Evolutionary conservation across 1,140 invertebrate genomes (phyloP), one percentile per base, ranked within the genome.

Genomic region (Parasteatoda tepidariorum): DNA sequence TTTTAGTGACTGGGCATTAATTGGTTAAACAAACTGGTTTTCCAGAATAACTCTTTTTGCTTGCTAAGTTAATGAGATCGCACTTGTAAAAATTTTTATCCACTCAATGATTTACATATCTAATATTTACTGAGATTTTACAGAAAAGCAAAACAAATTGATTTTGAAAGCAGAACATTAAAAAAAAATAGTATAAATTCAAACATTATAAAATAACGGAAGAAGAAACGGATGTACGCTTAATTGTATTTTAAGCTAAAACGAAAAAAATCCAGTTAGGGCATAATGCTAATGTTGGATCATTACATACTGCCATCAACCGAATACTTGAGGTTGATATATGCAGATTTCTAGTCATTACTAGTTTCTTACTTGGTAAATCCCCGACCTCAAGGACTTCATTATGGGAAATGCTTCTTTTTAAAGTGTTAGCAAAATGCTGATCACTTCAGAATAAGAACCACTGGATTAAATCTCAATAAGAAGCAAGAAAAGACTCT

Each of bases 311-410:
- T 26, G 31, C 55, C 78, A 71, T 82, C 78, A 82, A 26, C 33
- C 22, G 38, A 18, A 22, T 61, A 70, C 54, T 71, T 82, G 55
- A 70, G 54, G 78, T 82, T 82, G 30, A 82, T 70, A 59, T 82
- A 82, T 82, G 78, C 67, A 82, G 57, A 82, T 82, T 70, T 59
- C 67, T n/a, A 28, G 67, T 62, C 78, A 82, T 82, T 82, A 82
- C 78, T 82, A 70, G 55, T 82, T 82, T 82, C 78, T 82, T 71
- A 48, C 66, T 62, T 64, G 57, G 57, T 64, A 82, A 82, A 70
- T 82, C 67, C 78, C 57, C 41, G 24, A 59, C 33, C 78, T 70
- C 67, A 71, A 38, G 61, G 57, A 31, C 31, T 70, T 70, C 78
- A 82, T 82, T 82, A 82, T 61, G 68, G 41, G 31, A 33, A 71